Evolutionary conservation across 2,888 invertebrate species (phyloP).

Genomic region (Autographa pulchrina): DNA sequence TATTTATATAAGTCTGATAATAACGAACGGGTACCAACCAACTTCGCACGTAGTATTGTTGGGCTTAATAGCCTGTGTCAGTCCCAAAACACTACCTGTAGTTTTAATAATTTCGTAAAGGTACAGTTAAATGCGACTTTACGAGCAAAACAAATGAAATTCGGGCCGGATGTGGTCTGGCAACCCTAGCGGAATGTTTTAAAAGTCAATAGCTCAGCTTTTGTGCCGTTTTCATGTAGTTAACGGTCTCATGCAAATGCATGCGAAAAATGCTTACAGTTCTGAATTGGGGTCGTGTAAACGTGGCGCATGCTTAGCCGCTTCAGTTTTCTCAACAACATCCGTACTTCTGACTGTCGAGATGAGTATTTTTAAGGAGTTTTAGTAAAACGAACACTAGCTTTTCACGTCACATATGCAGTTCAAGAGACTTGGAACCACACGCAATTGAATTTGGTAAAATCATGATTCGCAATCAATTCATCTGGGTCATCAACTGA

Average conservation of each 20-base stretch:
- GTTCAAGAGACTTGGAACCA: background rate
- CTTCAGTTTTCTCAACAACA: conserved; percentile 50
- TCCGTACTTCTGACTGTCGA: conserved; percentile 17
- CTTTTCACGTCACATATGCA: background rate
- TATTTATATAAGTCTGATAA: background rate
- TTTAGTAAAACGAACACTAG: background rate
- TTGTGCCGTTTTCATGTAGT: conserved; percentile 61
- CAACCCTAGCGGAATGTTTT: conserved; percentile 56
- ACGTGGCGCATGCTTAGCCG: conserved; percentile 34
- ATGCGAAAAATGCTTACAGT: conserved; percentile 57
- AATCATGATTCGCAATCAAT: background rate
- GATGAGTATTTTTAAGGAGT: conserved; percentile 10
- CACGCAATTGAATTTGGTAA: background rate
- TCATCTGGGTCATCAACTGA: background rate
- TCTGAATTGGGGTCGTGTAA: conserved; percentile 59
- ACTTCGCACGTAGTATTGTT: conserved; percentile 15
- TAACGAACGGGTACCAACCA: background rate
- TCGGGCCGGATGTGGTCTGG: conserved; percentile 16
- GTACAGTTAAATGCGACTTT: background rate
- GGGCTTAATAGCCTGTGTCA: background rate
- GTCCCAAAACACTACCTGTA: background rate
- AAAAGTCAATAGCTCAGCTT: conserved; percentile 63
- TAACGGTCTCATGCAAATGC: conserved; percentile 66
- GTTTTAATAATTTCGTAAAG: background rate
- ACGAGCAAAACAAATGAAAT: conserved; percentile 15